Evolutionary conservation across 1,140 invertebrate species (phyloP).

Genomic region (Brachionus rubens): DNA sequence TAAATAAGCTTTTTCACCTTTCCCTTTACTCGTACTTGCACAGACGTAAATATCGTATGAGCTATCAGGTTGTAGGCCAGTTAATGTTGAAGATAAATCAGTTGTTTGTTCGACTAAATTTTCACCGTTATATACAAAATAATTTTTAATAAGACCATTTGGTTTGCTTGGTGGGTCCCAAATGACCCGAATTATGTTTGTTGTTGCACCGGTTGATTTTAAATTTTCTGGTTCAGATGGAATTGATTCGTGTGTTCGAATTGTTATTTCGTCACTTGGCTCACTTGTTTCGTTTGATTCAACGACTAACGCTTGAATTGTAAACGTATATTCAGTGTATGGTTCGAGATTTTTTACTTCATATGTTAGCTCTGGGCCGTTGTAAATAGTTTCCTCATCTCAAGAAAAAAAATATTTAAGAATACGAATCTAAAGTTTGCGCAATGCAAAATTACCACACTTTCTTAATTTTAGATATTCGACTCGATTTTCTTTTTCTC

Average conservation of each 20-base stretch:
- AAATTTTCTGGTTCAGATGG: constrained; percentile 36
- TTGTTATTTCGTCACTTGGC: background rate
- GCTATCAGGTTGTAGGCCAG: constrained; percentile 54
- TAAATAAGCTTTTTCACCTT: constrained; percentile 49
- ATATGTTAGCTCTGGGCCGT: background rate
- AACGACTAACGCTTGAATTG: constrained; percentile 1
- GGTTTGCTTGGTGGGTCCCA: constrained; percentile 22
- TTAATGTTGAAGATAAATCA: constrained; percentile 54
- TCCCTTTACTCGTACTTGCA: constrained; percentile 55
- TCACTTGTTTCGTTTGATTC: constrained; percentile 36
- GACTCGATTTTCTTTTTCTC: no score
- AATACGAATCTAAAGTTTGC: no score
- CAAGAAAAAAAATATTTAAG: background rate
- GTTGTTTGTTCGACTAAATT: constrained; percentile 53
- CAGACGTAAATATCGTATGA: constrained; percentile 56
- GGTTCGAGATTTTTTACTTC: constrained; percentile 16
- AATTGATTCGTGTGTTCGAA: constrained; percentile 3
- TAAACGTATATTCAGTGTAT: constrained; percentile 32
- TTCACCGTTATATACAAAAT: constrained; percentile 48
- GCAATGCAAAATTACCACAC: no score
- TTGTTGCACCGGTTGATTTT: background rate
- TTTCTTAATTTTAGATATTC: no score
- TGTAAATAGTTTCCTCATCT: constrained; percentile 22
- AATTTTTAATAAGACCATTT: background rate
- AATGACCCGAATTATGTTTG: background rate